These are phyloP conservation scores for Amphilophus citrinellus DNA, from an alignment of 2,113 vertebrate species.

Conservation along the genomic window DNA sequence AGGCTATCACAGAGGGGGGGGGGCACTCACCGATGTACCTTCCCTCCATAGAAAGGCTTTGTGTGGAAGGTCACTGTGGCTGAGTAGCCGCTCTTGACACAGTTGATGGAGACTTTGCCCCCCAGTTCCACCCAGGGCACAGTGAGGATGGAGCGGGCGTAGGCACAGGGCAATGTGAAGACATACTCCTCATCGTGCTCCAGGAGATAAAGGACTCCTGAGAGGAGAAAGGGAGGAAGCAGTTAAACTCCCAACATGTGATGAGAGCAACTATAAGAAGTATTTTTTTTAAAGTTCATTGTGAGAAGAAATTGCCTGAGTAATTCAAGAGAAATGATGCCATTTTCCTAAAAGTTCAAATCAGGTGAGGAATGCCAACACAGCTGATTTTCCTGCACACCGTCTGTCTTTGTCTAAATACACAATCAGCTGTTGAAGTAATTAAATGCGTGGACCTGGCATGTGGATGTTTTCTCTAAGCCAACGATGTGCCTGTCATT, in stretches of 20 bases:
- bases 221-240: background rate
- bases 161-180: conserved; percentile 95
- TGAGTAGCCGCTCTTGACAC: conserved; percentile 91
- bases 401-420: background rate
- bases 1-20: background rate
- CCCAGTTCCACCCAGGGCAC: conserved; percentile 97
- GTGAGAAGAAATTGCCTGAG: background rate
- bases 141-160: conserved; percentile 96
- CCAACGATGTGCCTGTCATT: rapidly evolving
- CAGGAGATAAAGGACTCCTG: conserved; percentile 88
- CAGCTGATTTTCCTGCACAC: background rate
- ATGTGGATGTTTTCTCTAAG: background rate
- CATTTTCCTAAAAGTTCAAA: background rate
- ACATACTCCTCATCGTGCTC: conserved; percentile 94
- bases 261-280: background rate
- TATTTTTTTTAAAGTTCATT: background rate
- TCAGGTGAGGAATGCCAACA: background rate
- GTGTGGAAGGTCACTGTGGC: conserved; percentile 94
- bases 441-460: conserved; percentile 15
- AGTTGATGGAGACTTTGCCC: conserved; percentile 92
- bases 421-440: conserved; percentile 1
- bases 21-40: conserved; percentile 88
- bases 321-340: background rate
- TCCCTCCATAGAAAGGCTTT: conserved; percentile 96
- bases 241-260: background rate